Conservation (phyloP, 2,888 invertebrate species). For the Stictocephala bisonia region DNA sequence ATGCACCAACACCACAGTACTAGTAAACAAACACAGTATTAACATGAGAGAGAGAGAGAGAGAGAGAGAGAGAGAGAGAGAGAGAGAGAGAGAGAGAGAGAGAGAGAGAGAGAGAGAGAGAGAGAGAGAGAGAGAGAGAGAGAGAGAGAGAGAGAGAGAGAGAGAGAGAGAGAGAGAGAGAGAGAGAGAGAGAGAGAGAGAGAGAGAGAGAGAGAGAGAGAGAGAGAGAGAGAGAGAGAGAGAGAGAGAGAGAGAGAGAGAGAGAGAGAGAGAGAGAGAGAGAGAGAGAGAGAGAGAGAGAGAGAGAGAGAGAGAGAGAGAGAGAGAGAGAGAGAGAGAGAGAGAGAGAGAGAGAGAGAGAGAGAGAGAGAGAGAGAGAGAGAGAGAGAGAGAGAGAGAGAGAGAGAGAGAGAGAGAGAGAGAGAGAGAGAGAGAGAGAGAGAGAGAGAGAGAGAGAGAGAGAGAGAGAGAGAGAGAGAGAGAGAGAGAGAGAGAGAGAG, state of each 20-base stretch:
- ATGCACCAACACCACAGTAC: no score
- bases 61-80: background rate
- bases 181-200: background rate
- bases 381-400: background rate
- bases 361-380: background rate
- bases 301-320: background rate
- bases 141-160: background rate
- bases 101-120: background rate
- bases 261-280: background rate
- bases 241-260: slow-evolving; percentile 13
- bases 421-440: background rate
- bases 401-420: background rate
- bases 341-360: background rate
- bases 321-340: background rate
- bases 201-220: background rate
- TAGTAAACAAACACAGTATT: background rate
- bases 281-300: background rate
- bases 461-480: background rate
- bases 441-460: background rate
- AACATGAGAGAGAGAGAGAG: no score
- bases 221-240: slow-evolving; percentile 13
- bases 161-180: background rate
- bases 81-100: background rate
- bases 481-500: background rate
- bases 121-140: background rate